Conservation (phyloP, 2,113 vertebrate genomes). For the Gobiocypris rarus region DNA sequence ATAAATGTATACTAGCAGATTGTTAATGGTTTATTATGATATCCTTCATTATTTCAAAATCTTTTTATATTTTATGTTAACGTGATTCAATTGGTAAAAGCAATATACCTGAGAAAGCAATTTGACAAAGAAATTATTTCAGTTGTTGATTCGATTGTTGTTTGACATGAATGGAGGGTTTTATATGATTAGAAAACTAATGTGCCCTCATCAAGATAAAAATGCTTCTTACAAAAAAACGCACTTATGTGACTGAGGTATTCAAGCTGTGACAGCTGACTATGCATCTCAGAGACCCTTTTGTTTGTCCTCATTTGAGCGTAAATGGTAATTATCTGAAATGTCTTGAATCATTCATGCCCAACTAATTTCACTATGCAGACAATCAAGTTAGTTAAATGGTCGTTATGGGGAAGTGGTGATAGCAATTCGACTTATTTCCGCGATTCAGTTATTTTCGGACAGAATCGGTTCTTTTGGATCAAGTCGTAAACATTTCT, state of each 20-base stretch:
- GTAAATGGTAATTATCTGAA: constrained; percentile 1
- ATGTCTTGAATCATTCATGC: neutral
- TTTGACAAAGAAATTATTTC: neutral
- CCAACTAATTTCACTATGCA: neutral
- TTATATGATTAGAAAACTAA: neutral
- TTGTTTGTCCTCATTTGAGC: constrained; percentile 52
- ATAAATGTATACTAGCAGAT: neutral
- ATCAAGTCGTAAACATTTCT: neutral
- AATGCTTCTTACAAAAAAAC: neutral
- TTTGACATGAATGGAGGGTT: neutral
- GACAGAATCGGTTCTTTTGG: neutral
- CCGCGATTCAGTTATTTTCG: neutral
- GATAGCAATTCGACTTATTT: neutral
- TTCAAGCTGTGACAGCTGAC: neutral
- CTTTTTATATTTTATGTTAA: neutral
- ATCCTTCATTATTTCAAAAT: neutral
- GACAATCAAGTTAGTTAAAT: neutral
- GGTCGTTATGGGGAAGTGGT: neutral
- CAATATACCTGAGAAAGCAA: too few species aligned
- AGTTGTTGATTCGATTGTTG: neutral
- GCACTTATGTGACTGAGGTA: neutral
- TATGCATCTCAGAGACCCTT: constrained; percentile 24
- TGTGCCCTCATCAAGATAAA: neutral
- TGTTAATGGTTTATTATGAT: neutral
- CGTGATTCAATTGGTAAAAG: neutral